These are phyloP conservation scores for Novumbra hubbsi DNA, from an alignment of 2,797 vertebrate species.

Conservation along the genomic window DNA sequence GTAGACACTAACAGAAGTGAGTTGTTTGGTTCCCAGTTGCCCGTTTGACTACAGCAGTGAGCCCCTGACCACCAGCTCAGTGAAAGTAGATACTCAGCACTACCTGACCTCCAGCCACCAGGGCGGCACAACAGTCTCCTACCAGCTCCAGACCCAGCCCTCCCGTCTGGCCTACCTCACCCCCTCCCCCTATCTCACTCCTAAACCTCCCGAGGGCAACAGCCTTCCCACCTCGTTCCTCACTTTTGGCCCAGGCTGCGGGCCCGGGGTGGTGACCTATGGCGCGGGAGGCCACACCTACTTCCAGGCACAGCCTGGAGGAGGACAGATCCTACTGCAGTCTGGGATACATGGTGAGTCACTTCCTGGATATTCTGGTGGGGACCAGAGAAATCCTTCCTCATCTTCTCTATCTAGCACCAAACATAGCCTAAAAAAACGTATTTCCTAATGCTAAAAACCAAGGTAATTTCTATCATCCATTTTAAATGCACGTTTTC, in stretches of 20 bases:
- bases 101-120: conserved; percentile 70
- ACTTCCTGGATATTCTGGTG: not conserved
- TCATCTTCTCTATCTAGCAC: too few species aligned
- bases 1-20: too few species aligned
- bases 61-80: conserved; percentile 26
- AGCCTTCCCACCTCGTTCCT: conserved; percentile 68
- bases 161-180: conserved; percentile 73
- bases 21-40: conserved; percentile 53
- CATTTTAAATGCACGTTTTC: too few species aligned
- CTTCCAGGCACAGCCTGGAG: conserved; percentile 64
- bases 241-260: conserved; percentile 62
- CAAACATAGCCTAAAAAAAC: too few species aligned
- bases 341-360: conserved; percentile 66
- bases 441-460: too few species aligned
- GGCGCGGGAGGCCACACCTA: conserved; percentile 67
- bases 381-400: not conserved
- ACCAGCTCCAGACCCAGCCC: conserved; percentile 64
- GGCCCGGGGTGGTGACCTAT: conserved; percentile 64
- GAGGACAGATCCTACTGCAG: conserved; percentile 75
- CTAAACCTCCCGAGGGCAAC: conserved; percentile 67
- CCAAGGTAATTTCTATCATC: too few species aligned
- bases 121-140: conserved; percentile 55
- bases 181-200: conserved; percentile 71
- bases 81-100: conserved; percentile 56
- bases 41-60: conserved; percentile 70